phyloP scores from a whole-genome alignment of 2,888 invertebrate species.

The Mellilla xanthometata region DNA sequence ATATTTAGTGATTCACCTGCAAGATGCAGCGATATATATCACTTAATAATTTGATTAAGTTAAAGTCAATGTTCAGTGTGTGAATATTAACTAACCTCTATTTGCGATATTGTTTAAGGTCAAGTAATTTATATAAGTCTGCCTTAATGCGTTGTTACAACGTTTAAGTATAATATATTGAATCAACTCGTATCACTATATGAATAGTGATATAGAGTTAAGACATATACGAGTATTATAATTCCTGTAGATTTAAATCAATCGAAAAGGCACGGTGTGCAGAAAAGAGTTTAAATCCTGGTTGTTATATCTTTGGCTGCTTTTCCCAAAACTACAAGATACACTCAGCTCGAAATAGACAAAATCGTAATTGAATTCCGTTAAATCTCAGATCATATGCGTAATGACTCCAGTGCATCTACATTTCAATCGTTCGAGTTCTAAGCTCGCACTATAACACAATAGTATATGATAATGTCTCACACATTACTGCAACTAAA shows the following conservation, averaged over 20 bases:
- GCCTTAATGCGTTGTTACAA: no score
- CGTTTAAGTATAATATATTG: no score
- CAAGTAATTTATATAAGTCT: constrained; percentile 18
- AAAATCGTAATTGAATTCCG: neutral
- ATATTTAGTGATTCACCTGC: constrained; percentile 46
- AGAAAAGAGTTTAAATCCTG: no score
- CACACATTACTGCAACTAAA: constrained; percentile 21
- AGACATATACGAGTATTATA: no score
- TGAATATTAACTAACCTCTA: constrained; percentile 15
- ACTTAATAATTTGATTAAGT: constrained; percentile 30
- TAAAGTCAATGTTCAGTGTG: constrained; percentile 19
- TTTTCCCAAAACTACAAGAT: no score
- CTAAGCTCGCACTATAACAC: constrained; percentile 14
- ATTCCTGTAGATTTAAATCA: no score
- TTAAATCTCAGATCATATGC: constrained; percentile 5
- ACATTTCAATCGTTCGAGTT: constrained; percentile 18
- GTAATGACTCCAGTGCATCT: constrained; percentile 6
- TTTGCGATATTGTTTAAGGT: constrained; percentile 19
- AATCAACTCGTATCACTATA: no score
- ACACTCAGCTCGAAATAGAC: no score
- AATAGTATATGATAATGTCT: constrained; percentile 31
- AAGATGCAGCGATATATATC: constrained; percentile 32
- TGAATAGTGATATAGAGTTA: no score
- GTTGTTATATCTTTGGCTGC: no score
- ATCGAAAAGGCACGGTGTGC: no score